Conservation (phyloP, 2,113 vertebrate genomes). For the Rhegmatorhina hoffmannsi region DNA sequence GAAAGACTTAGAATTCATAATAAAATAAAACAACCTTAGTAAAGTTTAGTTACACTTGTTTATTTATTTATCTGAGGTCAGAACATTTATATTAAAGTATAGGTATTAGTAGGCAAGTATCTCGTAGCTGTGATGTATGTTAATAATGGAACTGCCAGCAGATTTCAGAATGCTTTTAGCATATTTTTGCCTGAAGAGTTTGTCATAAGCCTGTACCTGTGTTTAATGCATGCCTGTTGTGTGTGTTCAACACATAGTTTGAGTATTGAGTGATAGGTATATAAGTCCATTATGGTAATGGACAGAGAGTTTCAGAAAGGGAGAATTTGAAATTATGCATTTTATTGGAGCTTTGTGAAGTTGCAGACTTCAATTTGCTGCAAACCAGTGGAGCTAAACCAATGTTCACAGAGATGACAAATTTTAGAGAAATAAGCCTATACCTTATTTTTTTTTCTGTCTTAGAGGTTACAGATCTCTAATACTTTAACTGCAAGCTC, state of each 20-base stretch:
- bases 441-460: background rate
- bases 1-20: background rate
- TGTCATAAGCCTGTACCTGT: background rate
- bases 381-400: slow-evolving; percentile 25
- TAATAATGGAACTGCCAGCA: background rate
- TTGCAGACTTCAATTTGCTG: slow-evolving; percentile 13
- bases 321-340: background rate
- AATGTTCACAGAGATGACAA: background rate
- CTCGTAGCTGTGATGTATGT: background rate
- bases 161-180: slow-evolving; percentile 12
- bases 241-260: background rate
- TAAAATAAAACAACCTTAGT: background rate
- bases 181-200: slow-evolving; percentile 1
- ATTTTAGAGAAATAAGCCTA: background rate
- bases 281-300: slow-evolving; percentile 17
- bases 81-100: slow-evolving; percentile 6
- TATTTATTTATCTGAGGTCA: slow-evolving; percentile 33
- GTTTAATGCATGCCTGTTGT: background rate
- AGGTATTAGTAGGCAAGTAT: background rate
- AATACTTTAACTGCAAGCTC: background rate
- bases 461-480: background rate
- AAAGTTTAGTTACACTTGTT: slow-evolving; percentile 36
- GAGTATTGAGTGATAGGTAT: background rate
- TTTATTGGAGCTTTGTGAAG: slow-evolving; percentile 32
- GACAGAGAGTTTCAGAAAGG: slow-evolving; percentile 1